Conservation (phyloP, 2,797 vertebrate genomes). For the Sebastes nivosus region DNA sequence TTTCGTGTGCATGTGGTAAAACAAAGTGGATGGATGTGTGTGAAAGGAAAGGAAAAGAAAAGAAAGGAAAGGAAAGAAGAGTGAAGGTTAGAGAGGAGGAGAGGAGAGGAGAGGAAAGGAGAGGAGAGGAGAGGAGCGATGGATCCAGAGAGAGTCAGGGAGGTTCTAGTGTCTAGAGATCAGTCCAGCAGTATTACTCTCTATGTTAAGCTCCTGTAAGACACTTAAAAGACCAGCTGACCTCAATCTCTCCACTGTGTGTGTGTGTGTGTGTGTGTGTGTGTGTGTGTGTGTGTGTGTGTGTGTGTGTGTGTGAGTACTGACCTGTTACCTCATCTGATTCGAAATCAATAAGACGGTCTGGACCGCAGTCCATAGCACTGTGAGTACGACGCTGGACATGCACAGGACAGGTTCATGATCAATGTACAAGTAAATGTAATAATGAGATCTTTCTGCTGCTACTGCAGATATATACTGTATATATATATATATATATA, state of each 20-base stretch:
- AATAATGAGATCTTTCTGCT: not conserved
- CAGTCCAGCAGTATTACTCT: not conserved
- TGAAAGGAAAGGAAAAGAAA: not conserved
- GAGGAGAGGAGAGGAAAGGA: not conserved
- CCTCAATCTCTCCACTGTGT: not conserved
- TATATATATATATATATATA: too few relatives aligned
- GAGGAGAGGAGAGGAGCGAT: not conserved
- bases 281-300: slow-evolving; percentile 7
- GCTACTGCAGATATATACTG: not conserved
- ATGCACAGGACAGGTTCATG: not conserved
- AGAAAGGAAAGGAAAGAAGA: not conserved
- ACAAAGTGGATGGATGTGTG: not conserved
- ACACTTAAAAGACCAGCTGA: slow-evolving; percentile 29
- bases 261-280: not conserved
- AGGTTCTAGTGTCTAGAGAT: not conserved
- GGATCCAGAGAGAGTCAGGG: not conserved
- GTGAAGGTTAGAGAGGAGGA: not conserved
- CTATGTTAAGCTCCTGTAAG: slow-evolving; percentile 45
- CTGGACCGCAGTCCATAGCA: slow-evolving; percentile 86
- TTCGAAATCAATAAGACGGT: slow-evolving; percentile 87
- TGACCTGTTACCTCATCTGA: slow-evolving; percentile 93
- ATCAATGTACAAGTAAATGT: not conserved
- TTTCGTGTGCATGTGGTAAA: too few relatives aligned
- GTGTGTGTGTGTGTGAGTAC: slow-evolving; percentile 40
- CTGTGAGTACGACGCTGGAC: slow-evolving; percentile 84